Evolutionary conservation across 2,888 invertebrate species (phyloP), one percentile per base, ranked within the genome.

Genomic region (Lasioglossum figueresi): DNA sequence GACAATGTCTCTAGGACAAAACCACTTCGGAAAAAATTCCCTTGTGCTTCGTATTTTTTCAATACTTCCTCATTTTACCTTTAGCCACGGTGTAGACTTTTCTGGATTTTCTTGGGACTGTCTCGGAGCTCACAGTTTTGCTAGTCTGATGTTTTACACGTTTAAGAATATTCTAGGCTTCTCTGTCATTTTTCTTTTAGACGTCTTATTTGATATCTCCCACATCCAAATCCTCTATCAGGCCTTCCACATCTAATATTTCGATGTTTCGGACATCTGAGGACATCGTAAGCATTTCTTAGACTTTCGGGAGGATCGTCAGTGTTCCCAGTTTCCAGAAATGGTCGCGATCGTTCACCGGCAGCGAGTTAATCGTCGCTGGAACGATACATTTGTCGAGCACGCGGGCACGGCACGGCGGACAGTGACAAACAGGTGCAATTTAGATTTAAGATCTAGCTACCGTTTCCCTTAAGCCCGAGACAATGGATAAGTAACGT

Each of bases 361-460:
- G 31, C 16, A 45, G 45, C 45, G 85, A 52, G 52, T 87, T 83
- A 91, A 89, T 89, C 72, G 80, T 85, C 80, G 84, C 79, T 74
- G 77, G 68, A 82, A 82, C 73, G 89, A 88, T 86, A 90, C 86
- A 83, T 88, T 88, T 83, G 84, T 87, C 72, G 73, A 73, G 83
- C 80, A 66, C 12, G 63, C 79, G 72, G 80, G 82, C 70, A 72
- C 77, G 74, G 84, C 73, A 52, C 52, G 52, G 52, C n/a, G 86
- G 90, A 90, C 89, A 85, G 91, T 94, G 93, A 94, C 93, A 93
- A 93, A 94, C 93, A 91, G 92, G 90, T 88, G 94, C 91, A 94
- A 94, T 94, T 94, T 94, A 94, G 94, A 94, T 94, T 94, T 92
- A 94, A 94, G 94, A 94, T 94, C 93, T 92, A 82, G 90, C 84